Conservation (phyloP, 2,797 vertebrate genomes). For the Acridotheres tristis region DNA sequence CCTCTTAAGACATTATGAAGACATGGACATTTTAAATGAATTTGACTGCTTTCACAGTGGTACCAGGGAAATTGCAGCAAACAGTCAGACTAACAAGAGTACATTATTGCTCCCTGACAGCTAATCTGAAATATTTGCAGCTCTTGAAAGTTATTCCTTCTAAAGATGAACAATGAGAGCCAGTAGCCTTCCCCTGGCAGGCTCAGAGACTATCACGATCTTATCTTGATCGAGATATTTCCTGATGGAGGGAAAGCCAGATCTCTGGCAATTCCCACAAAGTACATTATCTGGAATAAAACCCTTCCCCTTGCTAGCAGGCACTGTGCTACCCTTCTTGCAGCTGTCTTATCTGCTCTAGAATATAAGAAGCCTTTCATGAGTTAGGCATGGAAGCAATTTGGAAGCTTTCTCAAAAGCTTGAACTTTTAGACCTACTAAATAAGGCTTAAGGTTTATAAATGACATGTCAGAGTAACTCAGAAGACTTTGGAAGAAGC, state of each 20-base stretch:
- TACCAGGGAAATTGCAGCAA: background rate
- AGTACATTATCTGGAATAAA: constrained; percentile 21
- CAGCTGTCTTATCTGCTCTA: constrained; percentile 32
- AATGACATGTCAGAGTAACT: background rate
- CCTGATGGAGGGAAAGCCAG: background rate
- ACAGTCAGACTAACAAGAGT: background rate
- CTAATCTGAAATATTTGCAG: background rate
- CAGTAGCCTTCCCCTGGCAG: background rate
- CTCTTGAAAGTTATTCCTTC: background rate
- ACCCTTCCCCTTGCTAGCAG: background rate
- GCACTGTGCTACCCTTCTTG: background rate
- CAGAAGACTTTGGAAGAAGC: background rate
- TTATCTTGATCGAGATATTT: constrained; percentile 3
- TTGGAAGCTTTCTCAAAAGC: constrained; percentile 36
- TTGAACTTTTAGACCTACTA: constrained; percentile 27
- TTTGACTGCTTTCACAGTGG: background rate
- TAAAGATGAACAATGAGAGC: background rate
- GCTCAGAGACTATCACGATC: background rate
- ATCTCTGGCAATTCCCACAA: background rate
- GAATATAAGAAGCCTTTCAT: constrained; percentile 15
- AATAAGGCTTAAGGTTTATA: constrained; percentile 47
- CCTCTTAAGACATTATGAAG: background rate
- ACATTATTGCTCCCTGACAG: background rate
- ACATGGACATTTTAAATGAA: background rate
- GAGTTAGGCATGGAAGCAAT: constrained; percentile 27